Conservation (phyloP, 2,797 vertebrate species). For the Borostomias antarcticus region DNA sequence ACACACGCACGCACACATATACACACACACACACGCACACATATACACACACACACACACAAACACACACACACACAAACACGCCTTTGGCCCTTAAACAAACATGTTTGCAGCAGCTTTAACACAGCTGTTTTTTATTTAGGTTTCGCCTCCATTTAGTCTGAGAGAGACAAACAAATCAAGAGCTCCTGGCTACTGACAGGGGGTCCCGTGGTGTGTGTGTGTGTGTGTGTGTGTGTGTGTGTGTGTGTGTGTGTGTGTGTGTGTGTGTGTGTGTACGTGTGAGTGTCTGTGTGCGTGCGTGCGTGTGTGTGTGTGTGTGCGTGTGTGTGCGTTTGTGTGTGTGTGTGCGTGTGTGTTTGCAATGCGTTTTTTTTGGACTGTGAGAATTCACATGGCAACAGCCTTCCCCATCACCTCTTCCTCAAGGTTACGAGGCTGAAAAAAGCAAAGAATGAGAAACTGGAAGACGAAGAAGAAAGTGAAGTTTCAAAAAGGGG, state of each 20-base stretch:
- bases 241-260: slow-evolving; percentile 7
- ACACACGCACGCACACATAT: slow-evolving; percentile 6
- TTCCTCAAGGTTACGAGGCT: slow-evolving; percentile 36
- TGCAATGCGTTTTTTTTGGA: slow-evolving; percentile 4
- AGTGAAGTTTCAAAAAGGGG: slow-evolving; percentile 52
- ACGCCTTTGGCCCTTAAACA: too few species aligned
- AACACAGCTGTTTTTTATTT: slow-evolving; percentile 66
- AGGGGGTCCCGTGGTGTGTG: not conserved
- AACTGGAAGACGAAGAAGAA: slow-evolving; percentile 54
- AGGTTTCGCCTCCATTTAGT: slow-evolving; percentile 32
- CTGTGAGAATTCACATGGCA: not conserved
- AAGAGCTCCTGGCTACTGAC: slow-evolving; percentile 38
- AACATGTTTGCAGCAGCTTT: slow-evolving; percentile 51
- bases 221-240: slow-evolving; percentile 8
- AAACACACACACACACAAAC: not conserved
- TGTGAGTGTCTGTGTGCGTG: slow-evolving; percentile 4
- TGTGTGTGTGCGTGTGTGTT: slow-evolving; percentile 5
- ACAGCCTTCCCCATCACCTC: slow-evolving; percentile 46
- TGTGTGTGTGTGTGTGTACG: slow-evolving; percentile 6
- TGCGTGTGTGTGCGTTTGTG: too few species aligned
- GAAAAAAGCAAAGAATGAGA: slow-evolving; percentile 54
- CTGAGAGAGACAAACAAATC: slow-evolving; percentile 37
- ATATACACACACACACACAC: not conserved
- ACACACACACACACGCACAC: not conserved
- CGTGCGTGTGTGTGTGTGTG: slow-evolving; percentile 3